Conservation (phyloP, 2,888 invertebrate species). For the Agrypnus murinus region DNA sequence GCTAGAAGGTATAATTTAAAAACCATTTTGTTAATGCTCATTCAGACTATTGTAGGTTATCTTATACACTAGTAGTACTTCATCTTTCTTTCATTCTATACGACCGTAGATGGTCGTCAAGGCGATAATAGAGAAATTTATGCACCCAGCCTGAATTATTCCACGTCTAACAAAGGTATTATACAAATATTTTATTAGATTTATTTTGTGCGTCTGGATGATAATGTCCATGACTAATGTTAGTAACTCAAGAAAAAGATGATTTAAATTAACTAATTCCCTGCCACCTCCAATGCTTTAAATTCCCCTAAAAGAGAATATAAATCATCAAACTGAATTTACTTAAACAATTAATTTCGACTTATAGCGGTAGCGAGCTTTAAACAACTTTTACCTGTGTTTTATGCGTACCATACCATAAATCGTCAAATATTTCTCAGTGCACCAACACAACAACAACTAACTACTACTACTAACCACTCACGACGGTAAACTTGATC, state of each 20-base stretch:
- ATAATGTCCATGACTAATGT: conserved; percentile 14
- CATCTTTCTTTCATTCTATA: too few relatives aligned
- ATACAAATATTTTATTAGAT: conserved; percentile 39
- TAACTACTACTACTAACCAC: conserved; percentile 25
- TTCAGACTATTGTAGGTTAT: too few relatives aligned
- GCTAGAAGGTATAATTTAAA: too few relatives aligned
- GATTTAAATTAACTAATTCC: conserved; percentile 17
- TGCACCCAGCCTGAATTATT: conserved; percentile 20
- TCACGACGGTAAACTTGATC: conserved; percentile 44
- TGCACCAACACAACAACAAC: too few relatives aligned
- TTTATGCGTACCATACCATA: conserved; percentile 33
- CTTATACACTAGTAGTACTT: too few relatives aligned
- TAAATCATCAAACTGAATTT: conserved; percentile 40
- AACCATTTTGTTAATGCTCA: too few relatives aligned
- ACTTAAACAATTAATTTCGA: conserved; percentile 42
- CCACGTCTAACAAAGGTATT: conserved; percentile 20
- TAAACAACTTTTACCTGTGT: conserved; percentile 38
- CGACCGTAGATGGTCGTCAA: not conserved
- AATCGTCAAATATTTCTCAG: conserved; percentile 25
- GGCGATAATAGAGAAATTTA: conserved; percentile 19
- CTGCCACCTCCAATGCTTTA: conserved; percentile 35
- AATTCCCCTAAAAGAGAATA: conserved; percentile 42
- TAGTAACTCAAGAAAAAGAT: not conserved
- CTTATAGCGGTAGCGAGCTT: conserved; percentile 40
- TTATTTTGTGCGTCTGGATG: conserved; percentile 27